Evolutionary conservation across 2,113 vertebrate genomes (phyloP).

Genomic region (Ictalurus punctatus): DNA sequence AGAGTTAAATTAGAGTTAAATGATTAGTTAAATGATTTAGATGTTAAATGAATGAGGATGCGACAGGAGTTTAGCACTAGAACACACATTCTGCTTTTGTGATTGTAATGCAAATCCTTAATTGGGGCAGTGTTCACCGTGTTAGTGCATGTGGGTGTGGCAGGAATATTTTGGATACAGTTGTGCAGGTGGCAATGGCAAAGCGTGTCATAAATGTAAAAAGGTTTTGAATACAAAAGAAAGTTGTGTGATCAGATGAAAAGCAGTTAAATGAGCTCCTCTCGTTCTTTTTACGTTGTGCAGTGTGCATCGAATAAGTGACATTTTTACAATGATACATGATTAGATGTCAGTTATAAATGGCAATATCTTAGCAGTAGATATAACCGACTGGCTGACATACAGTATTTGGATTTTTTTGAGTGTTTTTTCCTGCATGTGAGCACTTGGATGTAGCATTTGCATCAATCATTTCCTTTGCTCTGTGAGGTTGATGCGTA

Average conservation of each 20-base stretch:
- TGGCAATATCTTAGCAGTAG: not conserved
- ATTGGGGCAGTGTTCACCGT: not conserved
- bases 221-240: not conserved
- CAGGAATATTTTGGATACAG: not conserved
- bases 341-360: not conserved
- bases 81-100: not conserved
- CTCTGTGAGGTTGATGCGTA: not conserved
- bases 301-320: not conserved
- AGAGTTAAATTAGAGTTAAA: not conserved
- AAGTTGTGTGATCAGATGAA: not conserved
- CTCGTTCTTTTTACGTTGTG: not conserved
- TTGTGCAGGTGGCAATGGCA: not conserved
- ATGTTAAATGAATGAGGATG: too few species aligned
- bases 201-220: not conserved
- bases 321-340: not conserved
- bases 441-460: not conserved
- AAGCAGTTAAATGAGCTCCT: not conserved
- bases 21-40: not conserved
- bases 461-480: not conserved
- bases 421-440: not conserved
- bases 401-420: not conserved
- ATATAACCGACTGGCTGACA: not conserved
- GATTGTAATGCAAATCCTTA: not conserved
- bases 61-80: not conserved
- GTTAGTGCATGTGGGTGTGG: not conserved